Evolutionary conservation across 2,888 invertebrate genomes (phyloP), one percentile per base, ranked within the genome.

Genomic region (Cryptocheilus praepositus): DNA sequence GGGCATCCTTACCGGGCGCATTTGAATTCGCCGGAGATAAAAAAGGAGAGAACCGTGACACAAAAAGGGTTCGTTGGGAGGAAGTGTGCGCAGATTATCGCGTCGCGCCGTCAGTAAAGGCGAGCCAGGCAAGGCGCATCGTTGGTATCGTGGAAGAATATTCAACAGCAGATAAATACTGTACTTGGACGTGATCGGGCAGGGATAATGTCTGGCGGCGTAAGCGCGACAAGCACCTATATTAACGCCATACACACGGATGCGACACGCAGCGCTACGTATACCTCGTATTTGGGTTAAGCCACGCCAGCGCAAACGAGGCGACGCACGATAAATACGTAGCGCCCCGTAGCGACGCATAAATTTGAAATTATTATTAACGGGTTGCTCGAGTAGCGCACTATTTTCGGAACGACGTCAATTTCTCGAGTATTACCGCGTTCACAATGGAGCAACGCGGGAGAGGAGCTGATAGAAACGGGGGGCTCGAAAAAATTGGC

Each of bases 281-380:
- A 22, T 19, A 18, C 15, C 18, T 55, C 49, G 60, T 64, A 74
- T 77, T 72, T 69, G 25, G 72, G 72, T 77, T 74, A 70, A 77
- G 65, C 77, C 58, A 22, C 54, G 65, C 61, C 54, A 70, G 64
- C 58, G 59, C 49, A 55, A 57, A 44, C 61, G 66, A 69, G 71
- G 60, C 64, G 62, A 62, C 57, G 43, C 28, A 51, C 64, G 76
- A 71, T 72, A 74, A 77, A 67, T 67, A 67, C 64, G 51, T 18
- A 60, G 57, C 21, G 60, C 11, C 59, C 52, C 28, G 11, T 36
- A 44, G 15, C 43, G 52, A 64, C 68, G 72, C 70, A 74, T 77
- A 74, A 77, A 77, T 77, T 74, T 68, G 59, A 67, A 64, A 65
- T 49, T 72, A 64, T 70, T 67, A 64, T 70, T 74, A 74, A 67